Evolutionary conservation across 2,113 vertebrate genomes (phyloP), one percentile per base, ranked within the genome.

Genomic region (Oreochromis aureus): DNA sequence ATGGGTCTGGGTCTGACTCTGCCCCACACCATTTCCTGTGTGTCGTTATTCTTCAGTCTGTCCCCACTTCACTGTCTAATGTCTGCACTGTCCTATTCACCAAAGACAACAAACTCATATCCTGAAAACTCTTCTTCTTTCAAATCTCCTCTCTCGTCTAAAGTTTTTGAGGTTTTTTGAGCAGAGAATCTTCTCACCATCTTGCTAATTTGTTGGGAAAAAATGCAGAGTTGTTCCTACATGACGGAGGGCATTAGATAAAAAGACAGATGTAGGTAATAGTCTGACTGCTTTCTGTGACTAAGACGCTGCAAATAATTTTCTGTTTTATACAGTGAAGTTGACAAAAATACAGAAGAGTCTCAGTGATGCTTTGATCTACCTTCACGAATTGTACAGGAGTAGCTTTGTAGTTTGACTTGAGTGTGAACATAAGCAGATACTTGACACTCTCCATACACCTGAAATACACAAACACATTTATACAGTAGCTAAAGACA

Each of bases 311-410:
- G 6, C 4, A 76, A 76, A 76, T 53, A 5, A 13, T 32, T 53
- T 78, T 53, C 46, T 19, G n/a, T 2, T 53, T 53, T 53, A 13
- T 69, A 69, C 63, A 22, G 34, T 69, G 63, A 39, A 39, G 19
- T 69, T 39, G 19, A 39, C 19, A 69, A 69, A 69, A 69, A 39
- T 39, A 39, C 19, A 24, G 19, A 11, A 41, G 18, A 16, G 6
- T 12, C 30, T 27, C 11, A 22, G 18, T 48, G 56, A 34, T 55
- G 6, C 32, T 55, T 58, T 53, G 6, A 53, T 66, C 30, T 89
- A 95, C 94, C 94, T 93, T 94, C 10, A 34, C 86, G 89, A 9
- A 92, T n/a, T 7, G 27, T 56, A 78, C 94, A 95, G 83, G 91
- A 89, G 88, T 94, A 95, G 44, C 32, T 93, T 16, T 88, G 81